Evolutionary conservation across 2,113 vertebrate species (phyloP).

Genomic region (Oostethus manadensis): DNA sequence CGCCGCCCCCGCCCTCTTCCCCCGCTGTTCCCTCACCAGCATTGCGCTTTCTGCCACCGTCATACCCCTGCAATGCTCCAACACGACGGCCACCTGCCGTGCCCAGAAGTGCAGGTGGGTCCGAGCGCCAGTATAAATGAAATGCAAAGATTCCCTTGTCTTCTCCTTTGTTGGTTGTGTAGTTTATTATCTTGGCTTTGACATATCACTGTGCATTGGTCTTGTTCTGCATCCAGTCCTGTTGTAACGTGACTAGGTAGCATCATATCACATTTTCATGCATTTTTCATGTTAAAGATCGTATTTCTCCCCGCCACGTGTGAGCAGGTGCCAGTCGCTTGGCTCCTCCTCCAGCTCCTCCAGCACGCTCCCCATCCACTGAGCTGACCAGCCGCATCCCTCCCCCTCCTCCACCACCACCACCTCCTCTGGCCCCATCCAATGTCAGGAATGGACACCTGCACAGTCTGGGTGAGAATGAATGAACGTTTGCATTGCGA

Average conservation of each 20-base stretch:
- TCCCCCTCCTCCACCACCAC: slow-evolving; percentile 36
- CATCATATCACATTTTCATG: neutral
- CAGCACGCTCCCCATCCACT: slow-evolving; percentile 85
- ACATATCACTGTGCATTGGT: too few relatives aligned
- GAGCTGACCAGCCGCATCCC: slow-evolving; percentile 82
- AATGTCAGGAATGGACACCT: slow-evolving; percentile 79
- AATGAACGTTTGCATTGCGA: neutral
- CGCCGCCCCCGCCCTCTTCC: slow-evolving; percentile 69
- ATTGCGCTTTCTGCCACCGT: slow-evolving; percentile 71
- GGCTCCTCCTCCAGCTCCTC: slow-evolving; percentile 85
- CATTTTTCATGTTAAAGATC: neutral
- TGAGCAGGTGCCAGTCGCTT: slow-evolving; percentile 69
- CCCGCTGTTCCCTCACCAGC: slow-evolving; percentile 64
- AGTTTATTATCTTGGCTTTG: too few relatives aligned
- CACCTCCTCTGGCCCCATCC: slow-evolving; percentile 54
- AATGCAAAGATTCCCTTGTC: too few relatives aligned
- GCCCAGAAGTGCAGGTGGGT: slow-evolving; percentile 62
- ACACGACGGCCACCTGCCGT: slow-evolving; percentile 71
- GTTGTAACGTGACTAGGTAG: neutral
- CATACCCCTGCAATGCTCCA: slow-evolving; percentile 70
- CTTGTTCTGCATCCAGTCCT: neutral
- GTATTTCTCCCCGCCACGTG: neutral
- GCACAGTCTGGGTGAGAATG: slow-evolving; percentile 73
- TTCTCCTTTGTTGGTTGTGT: neutral
- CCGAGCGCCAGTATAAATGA: neutral